Evolutionary conservation across 2,888 invertebrate genomes (phyloP).

Genomic region (Agrochola macilenta): DNA sequence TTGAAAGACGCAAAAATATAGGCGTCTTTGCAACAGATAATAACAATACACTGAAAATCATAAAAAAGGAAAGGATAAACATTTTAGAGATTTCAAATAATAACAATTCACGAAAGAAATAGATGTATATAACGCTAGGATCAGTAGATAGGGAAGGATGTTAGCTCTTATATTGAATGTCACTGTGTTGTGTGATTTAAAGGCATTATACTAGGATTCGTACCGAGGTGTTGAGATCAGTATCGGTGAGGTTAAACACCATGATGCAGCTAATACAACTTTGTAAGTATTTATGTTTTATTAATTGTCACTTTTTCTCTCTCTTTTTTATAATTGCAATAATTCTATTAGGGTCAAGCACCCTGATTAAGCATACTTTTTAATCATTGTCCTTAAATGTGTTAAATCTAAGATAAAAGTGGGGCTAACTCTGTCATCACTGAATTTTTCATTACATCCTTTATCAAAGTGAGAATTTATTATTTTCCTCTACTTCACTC

Average conservation of each 20-base stretch:
- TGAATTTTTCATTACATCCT: too few relatives aligned
- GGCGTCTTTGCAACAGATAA: not conserved
- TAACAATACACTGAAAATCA: not conserved
- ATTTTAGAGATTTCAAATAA: not conserved
- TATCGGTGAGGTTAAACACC: conserved; percentile 68
- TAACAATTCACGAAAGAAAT: not conserved
- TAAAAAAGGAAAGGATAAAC: not conserved
- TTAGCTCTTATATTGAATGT: conserved; percentile 46
- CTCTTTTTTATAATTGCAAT: not conserved
- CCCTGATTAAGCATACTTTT: too few relatives aligned
- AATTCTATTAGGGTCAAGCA: too few relatives aligned
- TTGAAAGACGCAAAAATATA: not conserved
- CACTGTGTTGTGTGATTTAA: conserved; percentile 53
- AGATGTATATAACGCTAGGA: not conserved
- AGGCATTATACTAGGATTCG: conserved; percentile 70
- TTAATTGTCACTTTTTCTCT: not conserved
- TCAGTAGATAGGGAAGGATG: conserved; percentile 46
- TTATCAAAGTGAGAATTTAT: too few relatives aligned
- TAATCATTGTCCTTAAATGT: too few relatives aligned
- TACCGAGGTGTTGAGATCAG: conserved; percentile 70
- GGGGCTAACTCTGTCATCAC: too few relatives aligned
- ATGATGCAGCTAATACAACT: conserved; percentile 73
- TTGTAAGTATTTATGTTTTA: conserved; percentile 73
- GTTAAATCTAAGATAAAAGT: too few relatives aligned
- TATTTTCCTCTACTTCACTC: too few relatives aligned